Base-by-base conservation (phyloP, 2,797 vertebrate species). In the Chrysocyon brachyurus region DNA sequence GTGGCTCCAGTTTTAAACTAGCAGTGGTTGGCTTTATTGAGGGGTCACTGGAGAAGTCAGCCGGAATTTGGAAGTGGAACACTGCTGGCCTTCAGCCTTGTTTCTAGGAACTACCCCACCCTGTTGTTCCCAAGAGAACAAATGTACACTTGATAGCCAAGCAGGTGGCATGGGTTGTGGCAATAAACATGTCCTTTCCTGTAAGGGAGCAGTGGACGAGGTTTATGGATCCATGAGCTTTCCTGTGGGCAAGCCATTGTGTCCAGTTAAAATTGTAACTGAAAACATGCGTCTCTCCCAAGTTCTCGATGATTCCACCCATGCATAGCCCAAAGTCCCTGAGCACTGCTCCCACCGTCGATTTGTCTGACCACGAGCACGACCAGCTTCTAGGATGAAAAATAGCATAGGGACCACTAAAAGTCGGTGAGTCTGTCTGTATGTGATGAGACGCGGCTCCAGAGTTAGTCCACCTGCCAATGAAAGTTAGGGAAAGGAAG, bases 151-250 rank as follows among this genome's bases (percentile, higher is more conserved):
- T 84, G 56, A 54, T n/a, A 88, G 17, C 78, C 12, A 87, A 88
- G 61, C 90, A 96, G 97, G 68, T 84, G 31, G 0, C 87, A 91
- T 9, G 63, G 52, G 12, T 54, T 59, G 19, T 57, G 68, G 96
- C n/a, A 91, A 83, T 78, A 94, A 97, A 97, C 96, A 95, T 40
- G 49, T 61, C 88, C 96, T 95, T 92, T 97, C 96, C 97, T 97
- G 87, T 78, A 68, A 81, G 73, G 68, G 88, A 72, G 66, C 81
- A 36, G 64, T 11, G 83, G 61, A 31, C 97, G 1, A 0, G 94
- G 97, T 93, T 52, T 96, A 97, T 93, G 72, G 96, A 91, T 82
- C 78, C 96, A 24, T 59, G 96, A 97, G 78, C 68, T 92, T 96
- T 78, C 52, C 95, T 92, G 52, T 96, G 95, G 96, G 84, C 89